A percentile compares a stretch with the other conserved stretches of the same genome.
Conservation (phyloP, 2,113 vertebrate species). For the Proteles cristata region DNA sequence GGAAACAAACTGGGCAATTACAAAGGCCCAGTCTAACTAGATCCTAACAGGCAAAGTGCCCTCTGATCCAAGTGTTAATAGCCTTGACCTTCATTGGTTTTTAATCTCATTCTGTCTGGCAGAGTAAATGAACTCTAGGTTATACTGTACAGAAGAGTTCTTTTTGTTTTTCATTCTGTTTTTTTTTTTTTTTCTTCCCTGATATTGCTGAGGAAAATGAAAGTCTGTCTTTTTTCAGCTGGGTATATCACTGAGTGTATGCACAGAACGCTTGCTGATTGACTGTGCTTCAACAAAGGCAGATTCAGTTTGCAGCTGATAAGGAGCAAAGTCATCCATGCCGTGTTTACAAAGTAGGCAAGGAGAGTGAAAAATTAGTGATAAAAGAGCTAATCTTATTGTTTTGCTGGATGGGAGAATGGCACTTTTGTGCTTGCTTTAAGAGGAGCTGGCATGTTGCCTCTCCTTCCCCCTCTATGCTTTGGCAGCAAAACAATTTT, state of each 20-base stretch:
- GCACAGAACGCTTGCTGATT: conserved; percentile 85
- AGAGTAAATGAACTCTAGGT: conserved; percentile 82
- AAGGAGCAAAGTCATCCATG: conserved; percentile 88
- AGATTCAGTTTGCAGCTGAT: conserved; percentile 86
- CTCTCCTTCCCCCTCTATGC: conserved; percentile 64
- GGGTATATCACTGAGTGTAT: conserved; percentile 82
- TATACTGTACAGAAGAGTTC: conserved; percentile 72
- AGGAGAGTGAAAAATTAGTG: conserved; percentile 85
- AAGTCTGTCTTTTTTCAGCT: conserved; percentile 82
- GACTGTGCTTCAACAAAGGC: conserved; percentile 87
- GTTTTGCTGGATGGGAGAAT: conserved; percentile 86
- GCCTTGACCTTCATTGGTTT: conserved; percentile 85
- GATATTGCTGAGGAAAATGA: conserved; percentile 78
- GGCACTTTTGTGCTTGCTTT: conserved; percentile 85
- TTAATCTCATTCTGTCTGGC: conserved; percentile 86
- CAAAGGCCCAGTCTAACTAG: conserved; percentile 80
- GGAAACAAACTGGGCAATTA: conserved; percentile 84
- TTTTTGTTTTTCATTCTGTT: conserved; percentile 76
- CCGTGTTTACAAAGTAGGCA: conserved; percentile 87
- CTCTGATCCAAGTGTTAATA: conserved; percentile 86
- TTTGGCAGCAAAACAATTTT: conserved; percentile 85
- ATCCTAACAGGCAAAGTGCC: conserved; percentile 83
- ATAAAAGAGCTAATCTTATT: conserved; percentile 89
- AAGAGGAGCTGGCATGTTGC: conserved; percentile 78
- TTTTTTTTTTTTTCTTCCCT: not conserved